A percentile compares a stretch with the other conserved stretches of the same genome.
Conservation (phyloP, 2,888 invertebrate genomes). For the Eretmocerus hayati region DNA sequence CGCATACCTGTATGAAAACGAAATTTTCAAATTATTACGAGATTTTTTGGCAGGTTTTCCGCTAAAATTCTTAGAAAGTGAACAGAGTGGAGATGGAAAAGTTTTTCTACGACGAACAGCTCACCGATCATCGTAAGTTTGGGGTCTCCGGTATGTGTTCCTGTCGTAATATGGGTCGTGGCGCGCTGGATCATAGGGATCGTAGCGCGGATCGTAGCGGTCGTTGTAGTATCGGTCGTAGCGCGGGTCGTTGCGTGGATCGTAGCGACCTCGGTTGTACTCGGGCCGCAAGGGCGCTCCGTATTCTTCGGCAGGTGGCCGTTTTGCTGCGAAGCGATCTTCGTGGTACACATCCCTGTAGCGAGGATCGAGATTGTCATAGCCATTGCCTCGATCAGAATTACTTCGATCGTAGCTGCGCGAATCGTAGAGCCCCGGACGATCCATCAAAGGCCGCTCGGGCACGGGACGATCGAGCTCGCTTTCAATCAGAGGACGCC, state of each 20-base stretch:
- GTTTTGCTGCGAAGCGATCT: constrained; percentile 29
- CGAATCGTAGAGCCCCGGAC: not conserved
- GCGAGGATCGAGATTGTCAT: constrained; percentile 35
- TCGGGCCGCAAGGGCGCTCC: constrained; percentile 18
- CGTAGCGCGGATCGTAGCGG: constrained; percentile 28
- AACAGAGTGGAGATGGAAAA: not conserved
- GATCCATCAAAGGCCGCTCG: constrained; percentile 8
- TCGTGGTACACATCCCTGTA: constrained; percentile 30
- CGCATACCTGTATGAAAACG: constrained; percentile 30
- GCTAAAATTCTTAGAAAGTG: not conserved
- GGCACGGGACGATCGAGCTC: constrained; percentile 6
- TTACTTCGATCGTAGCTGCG: constrained; percentile 23
- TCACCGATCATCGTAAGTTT: constrained; percentile 32
- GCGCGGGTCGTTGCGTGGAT: constrained; percentile 25
- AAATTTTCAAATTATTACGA: too few species aligned
- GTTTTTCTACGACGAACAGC: not conserved
- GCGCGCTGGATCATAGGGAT: constrained; percentile 33
- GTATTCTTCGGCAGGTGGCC: constrained; percentile 16
- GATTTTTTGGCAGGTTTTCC: too few species aligned
- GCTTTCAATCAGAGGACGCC: constrained; percentile 11
- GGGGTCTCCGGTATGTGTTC: constrained; percentile 27
- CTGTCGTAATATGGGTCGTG: too few species aligned
- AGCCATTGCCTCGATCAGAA: constrained; percentile 38
- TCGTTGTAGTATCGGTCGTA: constrained; percentile 32
- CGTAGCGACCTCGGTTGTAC: constrained; percentile 4